These are phyloP conservation scores for Hemiprocne comata DNA, from an alignment of 2,113 vertebrate species.

Conservation along the genomic window DNA sequence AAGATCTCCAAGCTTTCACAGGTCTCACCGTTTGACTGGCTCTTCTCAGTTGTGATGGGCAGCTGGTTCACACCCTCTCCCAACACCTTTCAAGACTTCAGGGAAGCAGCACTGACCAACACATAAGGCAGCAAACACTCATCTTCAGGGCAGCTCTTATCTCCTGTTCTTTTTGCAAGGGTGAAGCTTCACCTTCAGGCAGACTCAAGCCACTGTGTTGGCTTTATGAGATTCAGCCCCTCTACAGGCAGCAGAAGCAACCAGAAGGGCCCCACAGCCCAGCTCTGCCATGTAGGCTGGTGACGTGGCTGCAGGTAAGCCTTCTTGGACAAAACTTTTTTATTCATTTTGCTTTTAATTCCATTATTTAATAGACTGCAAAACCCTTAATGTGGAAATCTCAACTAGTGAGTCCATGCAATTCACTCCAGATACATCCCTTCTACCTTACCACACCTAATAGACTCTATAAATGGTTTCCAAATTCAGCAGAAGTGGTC, in stretches of 20 bases:
- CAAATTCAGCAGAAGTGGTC: conserved; percentile 78
- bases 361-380: conserved; percentile 39
- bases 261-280: background rate
- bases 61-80: background rate
- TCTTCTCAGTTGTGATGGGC: background rate
- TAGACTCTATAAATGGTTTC: conserved; percentile 74
- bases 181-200: background rate
- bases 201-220: background rate
- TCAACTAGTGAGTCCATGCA: background rate
- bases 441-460: conserved; percentile 68
- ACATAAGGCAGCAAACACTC: background rate
- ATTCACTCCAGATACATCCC: conserved; percentile 9
- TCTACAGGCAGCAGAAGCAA: background rate
- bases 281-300: background rate
- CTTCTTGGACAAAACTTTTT: background rate
- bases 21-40: background rate
- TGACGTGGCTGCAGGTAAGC: background rate
- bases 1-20: background rate
- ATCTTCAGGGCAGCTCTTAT: background rate
- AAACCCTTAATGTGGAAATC: background rate
- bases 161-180: background rate
- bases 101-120: background rate
- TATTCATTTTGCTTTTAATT: conserved; percentile 40
- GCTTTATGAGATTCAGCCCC: background rate
- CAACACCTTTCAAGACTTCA: background rate